Percentiles rank a stretch among this genome's conserved stretches.
Conservation (phyloP, 2,888 invertebrate species). For the Drosophila nr. fundita region DNA sequence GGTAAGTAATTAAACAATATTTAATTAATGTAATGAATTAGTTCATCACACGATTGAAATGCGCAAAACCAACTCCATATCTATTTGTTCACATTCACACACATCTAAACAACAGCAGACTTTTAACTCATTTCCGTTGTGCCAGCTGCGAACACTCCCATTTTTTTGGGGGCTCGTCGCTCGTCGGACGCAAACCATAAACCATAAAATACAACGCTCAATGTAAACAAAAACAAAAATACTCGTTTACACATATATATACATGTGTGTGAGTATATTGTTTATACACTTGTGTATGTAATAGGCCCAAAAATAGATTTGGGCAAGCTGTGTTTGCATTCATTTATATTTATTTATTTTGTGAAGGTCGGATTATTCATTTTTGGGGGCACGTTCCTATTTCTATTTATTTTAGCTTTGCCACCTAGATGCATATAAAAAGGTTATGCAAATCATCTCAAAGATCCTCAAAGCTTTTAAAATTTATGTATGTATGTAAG, state of each 20-base stretch:
- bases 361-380: constrained; percentile 48
- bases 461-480: not conserved
- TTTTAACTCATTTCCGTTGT: constrained; percentile 5
- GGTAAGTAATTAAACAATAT: constrained; percentile 89
- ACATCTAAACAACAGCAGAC: not conserved
- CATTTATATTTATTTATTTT: constrained; percentile 9
- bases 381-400: constrained; percentile 30
- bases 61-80: not conserved
- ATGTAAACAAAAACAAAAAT: constrained; percentile 28
- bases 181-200: constrained; percentile 7
- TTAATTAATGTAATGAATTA: not conserved
- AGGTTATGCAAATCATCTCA: not conserved
- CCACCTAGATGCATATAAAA: not conserved
- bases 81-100: not conserved
- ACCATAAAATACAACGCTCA: constrained; percentile 28
- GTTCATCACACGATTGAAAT: not conserved
- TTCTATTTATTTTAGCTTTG: constrained; percentile 8
- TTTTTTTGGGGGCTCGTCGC: constrained; percentile 55
- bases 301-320: constrained; percentile 43
- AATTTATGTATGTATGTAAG: not conserved
- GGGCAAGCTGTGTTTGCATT: not conserved
- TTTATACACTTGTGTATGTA: not conserved
- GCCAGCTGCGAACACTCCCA: constrained; percentile 46
- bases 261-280: not conserved
- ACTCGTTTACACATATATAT: not conserved